phyloP scores from a whole-genome alignment of 2,113 vertebrate species.

The Pteronura brasiliensis region DNA sequence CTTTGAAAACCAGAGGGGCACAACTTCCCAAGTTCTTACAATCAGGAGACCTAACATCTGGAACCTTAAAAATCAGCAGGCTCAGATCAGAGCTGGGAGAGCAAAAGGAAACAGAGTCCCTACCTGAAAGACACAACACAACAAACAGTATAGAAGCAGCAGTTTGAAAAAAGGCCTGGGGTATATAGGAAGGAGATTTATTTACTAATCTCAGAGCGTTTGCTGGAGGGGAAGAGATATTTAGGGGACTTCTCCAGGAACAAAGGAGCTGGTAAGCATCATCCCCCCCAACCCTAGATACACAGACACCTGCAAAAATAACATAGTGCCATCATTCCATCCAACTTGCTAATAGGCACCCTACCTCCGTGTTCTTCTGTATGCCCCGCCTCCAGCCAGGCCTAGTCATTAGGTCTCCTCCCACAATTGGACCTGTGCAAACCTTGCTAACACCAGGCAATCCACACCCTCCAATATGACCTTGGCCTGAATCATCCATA shows the following conservation, averaged over 20 bases:
- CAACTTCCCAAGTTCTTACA: background rate
- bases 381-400: background rate
- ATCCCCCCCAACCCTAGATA: background rate
- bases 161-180: background rate
- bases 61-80: background rate
- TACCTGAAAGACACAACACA: background rate
- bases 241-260: background rate
- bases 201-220: background rate
- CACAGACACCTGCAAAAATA: background rate
- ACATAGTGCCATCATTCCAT: background rate
- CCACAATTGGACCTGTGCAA: background rate
- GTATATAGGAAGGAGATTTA: background rate
- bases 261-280: background rate
- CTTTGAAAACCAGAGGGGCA: background rate
- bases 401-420: background rate
- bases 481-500: background rate
- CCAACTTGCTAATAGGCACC: background rate
- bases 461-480: background rate
- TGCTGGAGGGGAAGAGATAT: background rate
- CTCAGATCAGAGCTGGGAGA: background rate
- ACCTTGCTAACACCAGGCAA: background rate
- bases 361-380: background rate
- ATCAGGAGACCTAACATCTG: background rate
- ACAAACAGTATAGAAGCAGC: background rate
- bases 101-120: background rate